These are phyloP conservation scores for Cacoxenus indagator DNA, from an alignment of 2,888 invertebrate genomes.

Conservation along the genomic window DNA sequence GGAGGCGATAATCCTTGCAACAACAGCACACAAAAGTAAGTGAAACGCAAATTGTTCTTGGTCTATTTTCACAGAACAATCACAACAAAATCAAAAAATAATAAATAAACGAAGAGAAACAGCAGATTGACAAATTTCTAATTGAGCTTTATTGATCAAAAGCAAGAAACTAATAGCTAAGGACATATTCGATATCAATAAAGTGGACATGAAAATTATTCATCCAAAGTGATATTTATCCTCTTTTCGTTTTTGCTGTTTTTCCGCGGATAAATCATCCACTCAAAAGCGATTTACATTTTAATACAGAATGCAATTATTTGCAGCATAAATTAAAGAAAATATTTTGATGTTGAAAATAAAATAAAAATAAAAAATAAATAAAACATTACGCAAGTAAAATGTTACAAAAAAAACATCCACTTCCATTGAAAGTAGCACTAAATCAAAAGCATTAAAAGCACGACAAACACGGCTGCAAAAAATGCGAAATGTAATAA, in stretches of 20 bases:
- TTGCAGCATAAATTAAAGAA: not conserved
- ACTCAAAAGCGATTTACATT: not conserved
- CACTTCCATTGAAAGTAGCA: not conserved
- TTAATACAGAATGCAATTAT: not conserved
- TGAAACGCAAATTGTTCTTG: not conserved
- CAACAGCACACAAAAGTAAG: not conserved
- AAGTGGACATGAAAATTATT: not conserved
- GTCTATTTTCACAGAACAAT: not conserved
- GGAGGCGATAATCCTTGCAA: no score
- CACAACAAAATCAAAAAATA: not conserved
- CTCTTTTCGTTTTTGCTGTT: conserved; percentile 15
- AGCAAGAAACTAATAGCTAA: not conserved
- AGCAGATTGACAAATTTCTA: not conserved
- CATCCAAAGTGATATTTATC: not conserved
- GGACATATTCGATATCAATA: not conserved
- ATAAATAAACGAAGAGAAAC: not conserved
- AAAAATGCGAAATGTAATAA: not conserved
- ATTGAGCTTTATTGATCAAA: not conserved
- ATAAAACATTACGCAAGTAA: not conserved
- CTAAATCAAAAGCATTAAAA: not conserved
- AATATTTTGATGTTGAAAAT: not conserved
- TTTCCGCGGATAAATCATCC: not conserved
- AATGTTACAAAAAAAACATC: not conserved
- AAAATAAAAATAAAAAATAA: conserved; percentile 30
- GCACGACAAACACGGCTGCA: not conserved